phyloP scores from a whole-genome alignment of 2,797 vertebrate species.

The Gymnoscopelus braueri region DNA sequence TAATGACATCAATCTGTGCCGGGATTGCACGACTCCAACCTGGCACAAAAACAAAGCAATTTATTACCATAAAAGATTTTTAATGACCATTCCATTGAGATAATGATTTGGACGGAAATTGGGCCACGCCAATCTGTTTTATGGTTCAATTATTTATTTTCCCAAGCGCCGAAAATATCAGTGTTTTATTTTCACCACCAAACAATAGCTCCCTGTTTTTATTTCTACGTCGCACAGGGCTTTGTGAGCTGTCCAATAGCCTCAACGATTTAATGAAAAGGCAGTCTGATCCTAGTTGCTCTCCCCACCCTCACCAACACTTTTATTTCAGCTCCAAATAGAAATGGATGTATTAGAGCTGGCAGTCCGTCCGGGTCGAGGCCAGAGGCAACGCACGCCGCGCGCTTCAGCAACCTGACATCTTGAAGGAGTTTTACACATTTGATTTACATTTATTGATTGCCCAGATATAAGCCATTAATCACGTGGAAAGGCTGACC shows the following conservation, averaged over 20 bases:
- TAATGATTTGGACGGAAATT: constrained; percentile 59
- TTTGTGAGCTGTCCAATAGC: constrained; percentile 12
- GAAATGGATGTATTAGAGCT: constrained; percentile 52
- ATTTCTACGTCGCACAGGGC: background rate
- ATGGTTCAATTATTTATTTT: constrained; percentile 40
- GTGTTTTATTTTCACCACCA: constrained; percentile 11
- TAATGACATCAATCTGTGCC: constrained; percentile 22
- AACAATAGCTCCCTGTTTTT: no score
- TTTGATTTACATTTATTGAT: constrained; percentile 79
- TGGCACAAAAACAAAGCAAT: constrained; percentile 46
- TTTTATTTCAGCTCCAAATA: constrained; percentile 35
- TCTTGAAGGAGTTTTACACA: constrained; percentile 66
- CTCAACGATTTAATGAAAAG: constrained; percentile 13
- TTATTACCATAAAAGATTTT: constrained; percentile 51
- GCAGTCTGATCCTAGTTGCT: background rate
- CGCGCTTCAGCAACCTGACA: constrained; percentile 27
- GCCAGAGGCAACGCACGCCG: constrained; percentile 6
- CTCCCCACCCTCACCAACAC: constrained; percentile 8
- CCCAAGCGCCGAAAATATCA: constrained; percentile 31
- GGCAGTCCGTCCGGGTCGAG: constrained; percentile 39
- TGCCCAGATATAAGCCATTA: constrained; percentile 60
- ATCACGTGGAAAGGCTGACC: constrained; percentile 62
- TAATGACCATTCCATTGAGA: constrained; percentile 45
- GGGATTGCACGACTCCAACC: constrained; percentile 26
- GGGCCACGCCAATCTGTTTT: constrained; percentile 46